Evolutionary conservation across 2,797 vertebrate genomes (phyloP).

Genomic region (Macrochelys suwanniensis): DNA sequence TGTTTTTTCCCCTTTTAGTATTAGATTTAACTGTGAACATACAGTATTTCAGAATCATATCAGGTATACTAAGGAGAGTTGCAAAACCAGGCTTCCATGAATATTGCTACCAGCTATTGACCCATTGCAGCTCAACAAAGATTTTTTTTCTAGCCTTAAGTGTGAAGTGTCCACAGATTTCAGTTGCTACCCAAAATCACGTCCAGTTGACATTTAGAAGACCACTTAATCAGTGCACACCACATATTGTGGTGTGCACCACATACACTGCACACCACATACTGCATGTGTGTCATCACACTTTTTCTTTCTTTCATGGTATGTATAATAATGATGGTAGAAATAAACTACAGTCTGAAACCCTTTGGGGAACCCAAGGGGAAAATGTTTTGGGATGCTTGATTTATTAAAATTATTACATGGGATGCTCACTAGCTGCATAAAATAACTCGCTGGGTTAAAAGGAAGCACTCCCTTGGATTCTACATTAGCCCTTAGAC

Average conservation of each 20-base stretch:
- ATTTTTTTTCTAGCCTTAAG: neutral
- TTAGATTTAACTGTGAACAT: accelerated
- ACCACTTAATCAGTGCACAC: neutral
- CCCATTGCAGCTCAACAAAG: neutral
- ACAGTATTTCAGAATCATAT: neutral
- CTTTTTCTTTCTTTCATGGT: neutral
- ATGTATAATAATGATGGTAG: neutral
- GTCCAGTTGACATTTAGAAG: neutral
- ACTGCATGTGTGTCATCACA: neutral
- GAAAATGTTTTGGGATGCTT: neutral
- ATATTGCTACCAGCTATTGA: neutral
- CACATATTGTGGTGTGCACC: no score
- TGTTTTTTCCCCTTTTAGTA: neutral
- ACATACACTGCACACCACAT: neutral
- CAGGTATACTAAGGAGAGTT: neutral
- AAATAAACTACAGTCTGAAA: neutral
- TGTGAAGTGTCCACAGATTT: neutral
- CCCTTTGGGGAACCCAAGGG: neutral
- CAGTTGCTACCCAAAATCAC: neutral
- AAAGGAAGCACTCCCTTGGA: neutral
- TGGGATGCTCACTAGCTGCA: neutral
- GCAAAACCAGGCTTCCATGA: neutral
- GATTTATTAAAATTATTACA: neutral
- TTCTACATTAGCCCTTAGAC: neutral
- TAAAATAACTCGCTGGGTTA: neutral